Base-by-base conservation (phyloP, 1,140 invertebrate species). In the Drosophila ficusphila region DNA sequence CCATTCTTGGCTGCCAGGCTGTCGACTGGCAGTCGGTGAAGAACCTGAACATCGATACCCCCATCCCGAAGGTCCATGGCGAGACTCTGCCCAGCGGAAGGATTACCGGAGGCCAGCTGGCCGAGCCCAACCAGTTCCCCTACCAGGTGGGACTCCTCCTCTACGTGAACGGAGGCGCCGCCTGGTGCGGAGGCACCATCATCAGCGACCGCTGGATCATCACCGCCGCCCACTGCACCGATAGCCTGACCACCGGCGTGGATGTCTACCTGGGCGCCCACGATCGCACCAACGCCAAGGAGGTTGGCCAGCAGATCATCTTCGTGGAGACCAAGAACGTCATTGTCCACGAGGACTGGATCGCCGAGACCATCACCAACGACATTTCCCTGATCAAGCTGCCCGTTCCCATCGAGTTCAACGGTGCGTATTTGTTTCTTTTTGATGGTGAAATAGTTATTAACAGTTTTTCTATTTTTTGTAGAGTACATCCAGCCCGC, bases 191-290 rank as follows among this genome's bases (percentile, higher is more conserved):
- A 2, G 94, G 93, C 9, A 93, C 93, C 38, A 60, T 95, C 47
- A 92, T 95, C 36, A 91, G 91, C 48, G 57, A 90, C 18, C 64
- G 92, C 14, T 94, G 92, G 92, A 85, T 94, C 8, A 52, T 95
- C n/a, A 93, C 93, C 4, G 94, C 94, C 4, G 94, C 93, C 7
- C 94, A 95, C 68, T 95, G 94, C 77, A 91, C 92, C 46, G 92
- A 92, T 9, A 42, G 47, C 4, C 5, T 88, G 92, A 93, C 58
- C 51, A 86, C 64, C 19, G 79, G 79, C 7, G 85, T 88, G 23
- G 86, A 89, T 64, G 86, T 90, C 53, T 81, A 83, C 16, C 27
- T 89, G 73, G 85, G 85, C 12, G 74, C 85, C 42, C 78, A 51
- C 44, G 62, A 89, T 58, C 88, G 74, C 12, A 73, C 72, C 14